Conservation (phyloP, 2,888 invertebrate species). For the Nephrotoma flavescens region DNA sequence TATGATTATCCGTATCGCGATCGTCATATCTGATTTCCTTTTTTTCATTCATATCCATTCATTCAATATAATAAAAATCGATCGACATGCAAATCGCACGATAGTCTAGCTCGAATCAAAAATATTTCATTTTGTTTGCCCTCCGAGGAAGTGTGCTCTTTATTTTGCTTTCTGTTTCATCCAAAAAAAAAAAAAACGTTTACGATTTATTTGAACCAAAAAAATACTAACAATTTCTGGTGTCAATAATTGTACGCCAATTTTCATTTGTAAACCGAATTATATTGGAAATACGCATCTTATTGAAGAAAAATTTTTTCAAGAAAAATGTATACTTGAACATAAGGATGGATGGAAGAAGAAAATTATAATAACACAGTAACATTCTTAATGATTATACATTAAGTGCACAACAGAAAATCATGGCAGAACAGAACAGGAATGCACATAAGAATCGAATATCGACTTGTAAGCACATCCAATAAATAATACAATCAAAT, state of each 20-base stretch:
- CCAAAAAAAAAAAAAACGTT: neutral
- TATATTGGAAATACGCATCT: neutral
- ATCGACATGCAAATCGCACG: neutral
- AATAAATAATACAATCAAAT: neutral
- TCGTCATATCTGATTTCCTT: neutral
- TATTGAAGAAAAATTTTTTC: neutral
- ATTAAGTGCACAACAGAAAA: neutral
- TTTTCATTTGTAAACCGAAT: neutral
- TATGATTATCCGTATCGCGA: neutral
- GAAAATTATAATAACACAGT: neutral
- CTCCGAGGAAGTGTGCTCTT: neutral
- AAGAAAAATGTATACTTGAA: neutral
- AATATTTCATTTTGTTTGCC: neutral
- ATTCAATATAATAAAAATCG: neutral
- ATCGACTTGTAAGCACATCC: neutral
- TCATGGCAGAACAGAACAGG: neutral
- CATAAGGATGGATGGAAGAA: neutral
- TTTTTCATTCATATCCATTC: neutral
- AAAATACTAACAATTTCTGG: neutral
- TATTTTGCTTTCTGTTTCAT: neutral
- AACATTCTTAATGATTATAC: neutral
- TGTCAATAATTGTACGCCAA: neutral
- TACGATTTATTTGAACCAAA: neutral
- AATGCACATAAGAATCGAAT: neutral
- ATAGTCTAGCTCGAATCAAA: neutral